Conservation (phyloP, 2,888 invertebrate genomes). For the Oscheius myriophilus region DNA sequence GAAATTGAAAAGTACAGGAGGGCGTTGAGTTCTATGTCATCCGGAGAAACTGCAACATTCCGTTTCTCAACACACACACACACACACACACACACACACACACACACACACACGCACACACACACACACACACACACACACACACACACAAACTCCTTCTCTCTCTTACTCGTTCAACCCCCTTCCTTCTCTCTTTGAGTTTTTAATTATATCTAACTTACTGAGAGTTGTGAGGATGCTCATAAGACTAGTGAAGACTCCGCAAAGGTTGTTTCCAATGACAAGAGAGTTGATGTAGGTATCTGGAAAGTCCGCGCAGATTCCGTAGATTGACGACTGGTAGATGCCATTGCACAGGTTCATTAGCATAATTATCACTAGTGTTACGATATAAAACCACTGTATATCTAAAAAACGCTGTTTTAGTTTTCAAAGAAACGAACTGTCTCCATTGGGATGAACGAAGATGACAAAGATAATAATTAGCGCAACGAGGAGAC, state of each 20-base stretch:
- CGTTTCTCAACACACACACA: too few relatives aligned
- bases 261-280: slow-evolving; percentile 74
- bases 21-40: slow-evolving; percentile 77
- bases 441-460: slow-evolving; percentile 51
- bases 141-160: too few relatives aligned
- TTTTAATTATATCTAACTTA: too few relatives aligned
- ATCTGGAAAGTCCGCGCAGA: slow-evolving; percentile 85
- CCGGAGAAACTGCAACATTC: slow-evolving; percentile 50
- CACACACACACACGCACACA: too few relatives aligned
- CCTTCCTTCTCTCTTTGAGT: too few relatives aligned
- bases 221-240: slow-evolving; percentile 64
- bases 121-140: too few relatives aligned
- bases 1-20: slow-evolving; percentile 97
- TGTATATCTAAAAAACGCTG: slow-evolving; percentile 69
- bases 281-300: slow-evolving; percentile 92
- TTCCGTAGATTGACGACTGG: slow-evolving; percentile 91
- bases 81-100: too few relatives aligned
- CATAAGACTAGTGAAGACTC: slow-evolving; percentile 68
- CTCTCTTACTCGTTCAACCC: background rate
- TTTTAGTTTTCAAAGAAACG: background rate
- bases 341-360: slow-evolving; percentile 90
- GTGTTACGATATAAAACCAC: slow-evolving; percentile 72
- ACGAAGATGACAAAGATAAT: slow-evolving; percentile 73
- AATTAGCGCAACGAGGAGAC: slow-evolving; percentile 72
- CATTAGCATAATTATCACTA: slow-evolving; percentile 72